These are phyloP conservation scores for Xerus inauris DNA, from an alignment of 2,113 vertebrate genomes.

Conservation along the genomic window DNA sequence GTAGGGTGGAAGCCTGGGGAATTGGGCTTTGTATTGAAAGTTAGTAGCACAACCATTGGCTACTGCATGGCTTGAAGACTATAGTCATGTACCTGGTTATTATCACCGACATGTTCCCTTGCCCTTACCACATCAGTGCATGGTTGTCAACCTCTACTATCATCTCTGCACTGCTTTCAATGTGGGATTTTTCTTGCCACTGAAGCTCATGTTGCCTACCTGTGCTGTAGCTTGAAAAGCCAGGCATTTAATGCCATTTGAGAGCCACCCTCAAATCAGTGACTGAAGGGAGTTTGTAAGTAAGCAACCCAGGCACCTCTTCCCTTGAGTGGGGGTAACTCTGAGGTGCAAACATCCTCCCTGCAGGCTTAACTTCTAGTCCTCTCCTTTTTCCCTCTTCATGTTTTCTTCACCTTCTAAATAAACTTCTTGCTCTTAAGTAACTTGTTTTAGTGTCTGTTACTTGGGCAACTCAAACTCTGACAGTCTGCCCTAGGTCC, in stretches of 20 bases:
- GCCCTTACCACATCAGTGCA: background rate
- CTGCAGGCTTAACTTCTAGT: background rate
- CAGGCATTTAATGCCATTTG: background rate
- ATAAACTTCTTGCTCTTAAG: background rate
- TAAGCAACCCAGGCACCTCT: background rate
- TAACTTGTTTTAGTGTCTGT: background rate
- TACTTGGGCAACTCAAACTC: background rate
- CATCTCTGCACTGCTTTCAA: background rate
- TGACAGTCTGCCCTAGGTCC: background rate
- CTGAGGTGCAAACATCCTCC: background rate
- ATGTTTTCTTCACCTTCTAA: background rate
- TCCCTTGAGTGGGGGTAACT: background rate
- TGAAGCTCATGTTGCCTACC: background rate
- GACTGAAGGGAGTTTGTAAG: background rate
- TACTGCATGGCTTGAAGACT: background rate
- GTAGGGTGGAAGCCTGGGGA: background rate
- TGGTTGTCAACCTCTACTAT: background rate
- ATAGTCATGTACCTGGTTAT: accelerated
- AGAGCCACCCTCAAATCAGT: background rate
- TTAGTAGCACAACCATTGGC: background rate
- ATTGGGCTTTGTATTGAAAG: background rate
- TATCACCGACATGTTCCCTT: too few species aligned
- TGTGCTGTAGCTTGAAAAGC: background rate
- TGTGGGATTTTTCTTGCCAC: background rate
- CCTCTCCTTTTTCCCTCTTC: background rate